Evolutionary conservation across 2,113 vertebrate genomes (phyloP).

Genomic region (Percina caprodes): DNA sequence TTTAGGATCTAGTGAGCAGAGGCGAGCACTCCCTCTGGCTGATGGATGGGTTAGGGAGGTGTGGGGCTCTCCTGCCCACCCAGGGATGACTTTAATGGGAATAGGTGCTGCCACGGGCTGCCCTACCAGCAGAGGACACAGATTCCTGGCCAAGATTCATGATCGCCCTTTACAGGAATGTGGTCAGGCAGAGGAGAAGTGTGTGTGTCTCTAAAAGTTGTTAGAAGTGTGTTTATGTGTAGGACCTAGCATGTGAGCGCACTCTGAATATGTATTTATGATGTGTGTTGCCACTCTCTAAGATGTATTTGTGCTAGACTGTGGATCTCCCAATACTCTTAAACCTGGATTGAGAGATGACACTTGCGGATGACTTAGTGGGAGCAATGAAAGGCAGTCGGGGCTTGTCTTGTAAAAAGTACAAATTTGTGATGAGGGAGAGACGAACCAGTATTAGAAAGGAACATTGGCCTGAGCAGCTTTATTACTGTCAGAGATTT

Average conservation of each 20-base stretch:
- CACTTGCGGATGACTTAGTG: conserved; percentile 72
- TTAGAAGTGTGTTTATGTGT: conserved; percentile 20
- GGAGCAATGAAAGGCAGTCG: conserved; percentile 58
- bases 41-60: conserved; percentile 81
- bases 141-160: conserved; percentile 84
- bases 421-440: conserved; percentile 75
- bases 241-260: not conserved
- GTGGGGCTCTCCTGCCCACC: conserved; percentile 77
- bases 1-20: conserved; percentile 67
- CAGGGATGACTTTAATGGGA: conserved; percentile 80
- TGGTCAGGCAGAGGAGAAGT: conserved; percentile 67
- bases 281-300: conserved; percentile 1
- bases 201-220: conserved; percentile 34
- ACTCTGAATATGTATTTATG: not conserved
- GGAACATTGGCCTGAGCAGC: conserved; percentile 80
- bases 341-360: conserved; percentile 73
- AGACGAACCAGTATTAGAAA: conserved; percentile 77
- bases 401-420: conserved; percentile 70
- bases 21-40: conserved; percentile 71
- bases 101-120: conserved; percentile 74
- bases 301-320: conserved; percentile 31
- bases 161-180: conserved; percentile 81
- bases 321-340: conserved; percentile 35
- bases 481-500: conserved; percentile 85
- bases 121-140: conserved; percentile 68